Evolutionary conservation across 2,888 invertebrate genomes (phyloP).

Genomic region (Marasmarcha lunaedactyla): DNA sequence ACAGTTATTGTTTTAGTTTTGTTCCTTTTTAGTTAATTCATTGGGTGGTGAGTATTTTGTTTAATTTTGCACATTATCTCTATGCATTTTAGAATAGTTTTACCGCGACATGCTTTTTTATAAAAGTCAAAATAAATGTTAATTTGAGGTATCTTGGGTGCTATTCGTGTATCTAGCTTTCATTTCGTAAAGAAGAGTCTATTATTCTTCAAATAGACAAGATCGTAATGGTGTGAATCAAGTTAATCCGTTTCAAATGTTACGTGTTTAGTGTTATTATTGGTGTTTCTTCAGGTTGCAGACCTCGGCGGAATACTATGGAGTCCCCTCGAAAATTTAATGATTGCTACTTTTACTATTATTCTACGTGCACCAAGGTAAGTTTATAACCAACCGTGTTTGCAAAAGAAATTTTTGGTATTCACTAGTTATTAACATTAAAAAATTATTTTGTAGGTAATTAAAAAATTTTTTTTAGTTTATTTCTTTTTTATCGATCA

Average conservation of each 20-base stretch:
- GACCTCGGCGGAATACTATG: constrained; percentile 50
- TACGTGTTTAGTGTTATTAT: constrained; percentile 2
- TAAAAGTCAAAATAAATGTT: constrained; percentile 44
- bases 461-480: neutral
- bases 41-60: constrained; percentile 46
- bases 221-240: too few species aligned
- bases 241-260: too few species aligned
- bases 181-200: too few species aligned
- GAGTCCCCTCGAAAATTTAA: constrained; percentile 81
- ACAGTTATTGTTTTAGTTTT: constrained; percentile 56
- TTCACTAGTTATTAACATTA: too few species aligned
- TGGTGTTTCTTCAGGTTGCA: constrained; percentile 45
- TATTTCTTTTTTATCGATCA: too few species aligned
- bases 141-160: constrained; percentile 29
- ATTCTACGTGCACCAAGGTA: constrained; percentile 88
- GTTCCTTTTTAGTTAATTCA: constrained; percentile 53
- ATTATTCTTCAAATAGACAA: too few species aligned
- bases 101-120: constrained; percentile 49
- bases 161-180: constrained; percentile 21
- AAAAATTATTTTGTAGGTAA: too few species aligned
- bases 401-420: too few species aligned
- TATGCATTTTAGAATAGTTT: constrained; percentile 40
- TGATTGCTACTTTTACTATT: constrained; percentile 91
- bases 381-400: too few species aligned
- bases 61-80: constrained; percentile 22